Percentiles rank a stretch among this genome's conserved stretches.
phyloP scores from a whole-genome alignment of 1,140 invertebrate genomes.

The Zophobas atratus region DNA sequence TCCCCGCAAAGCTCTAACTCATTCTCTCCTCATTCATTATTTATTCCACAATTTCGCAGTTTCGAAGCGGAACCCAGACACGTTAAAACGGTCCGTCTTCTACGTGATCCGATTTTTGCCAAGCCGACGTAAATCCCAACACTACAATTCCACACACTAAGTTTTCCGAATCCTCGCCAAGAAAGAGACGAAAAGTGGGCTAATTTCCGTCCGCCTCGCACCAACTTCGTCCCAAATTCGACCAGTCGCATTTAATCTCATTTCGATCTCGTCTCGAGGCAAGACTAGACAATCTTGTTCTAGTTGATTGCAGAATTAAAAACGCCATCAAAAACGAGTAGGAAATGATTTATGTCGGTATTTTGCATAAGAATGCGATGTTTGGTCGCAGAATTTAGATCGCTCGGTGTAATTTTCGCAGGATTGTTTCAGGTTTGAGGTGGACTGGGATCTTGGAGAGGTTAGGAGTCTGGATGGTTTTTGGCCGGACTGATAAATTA shows the following conservation, averaged over 20 bases:
- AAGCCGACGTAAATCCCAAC: neutral
- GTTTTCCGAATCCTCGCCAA: neutral
- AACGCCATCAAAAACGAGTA: constrained; percentile 6
- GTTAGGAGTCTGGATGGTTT: too few species aligned
- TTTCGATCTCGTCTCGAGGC: constrained; percentile 15
- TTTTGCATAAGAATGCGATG: constrained; percentile 14
- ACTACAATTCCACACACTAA: neutral
- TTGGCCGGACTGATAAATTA: neutral
- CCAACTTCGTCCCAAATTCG: neutral
- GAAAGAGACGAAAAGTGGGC: neutral
- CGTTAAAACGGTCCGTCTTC: constrained; percentile 1
- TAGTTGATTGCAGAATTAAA: constrained; percentile 9
- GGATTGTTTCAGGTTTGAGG: neutral
- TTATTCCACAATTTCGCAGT: neutral
- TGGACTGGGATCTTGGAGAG: too few species aligned
- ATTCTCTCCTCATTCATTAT: constrained; percentile 2
- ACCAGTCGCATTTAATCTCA: neutral
- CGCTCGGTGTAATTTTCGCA: neutral
- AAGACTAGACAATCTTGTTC: constrained; percentile 14
- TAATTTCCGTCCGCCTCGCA: neutral
- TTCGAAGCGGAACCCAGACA: constrained; percentile 15
- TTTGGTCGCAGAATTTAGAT: neutral
- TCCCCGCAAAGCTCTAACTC: too few species aligned
- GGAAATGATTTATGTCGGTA: constrained; percentile 11
- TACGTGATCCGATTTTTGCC: constrained; percentile 7